Percentiles rank a stretch among this genome's conserved stretches.
Conservation (phyloP, 1,140 invertebrate genomes). For the Cyrtorhinus lividipennis region DNA sequence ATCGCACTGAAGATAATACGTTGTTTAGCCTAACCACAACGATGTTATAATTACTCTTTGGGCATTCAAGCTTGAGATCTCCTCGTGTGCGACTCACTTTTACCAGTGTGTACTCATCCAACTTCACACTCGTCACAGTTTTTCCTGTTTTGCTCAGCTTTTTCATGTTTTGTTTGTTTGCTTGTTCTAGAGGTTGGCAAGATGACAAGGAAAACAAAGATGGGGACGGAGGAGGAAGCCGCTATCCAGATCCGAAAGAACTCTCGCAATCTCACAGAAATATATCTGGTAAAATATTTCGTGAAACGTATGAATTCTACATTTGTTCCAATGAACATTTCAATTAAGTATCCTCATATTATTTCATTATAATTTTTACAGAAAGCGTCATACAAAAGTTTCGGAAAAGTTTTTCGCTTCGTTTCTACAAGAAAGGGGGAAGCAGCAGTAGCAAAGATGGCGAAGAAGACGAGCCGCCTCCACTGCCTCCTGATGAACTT, state of each 20-base stretch:
- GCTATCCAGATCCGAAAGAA: not conserved
- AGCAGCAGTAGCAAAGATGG: slow-evolving; percentile 19
- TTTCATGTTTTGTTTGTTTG: slow-evolving; percentile 5
- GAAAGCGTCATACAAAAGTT: slow-evolving; percentile 49
- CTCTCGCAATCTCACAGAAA: not conserved
- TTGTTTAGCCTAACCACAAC: too few relatives aligned
- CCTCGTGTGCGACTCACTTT: too few relatives aligned
- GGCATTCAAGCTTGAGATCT: too few relatives aligned
- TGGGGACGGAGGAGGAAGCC: not conserved
- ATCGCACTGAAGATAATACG: too few relatives aligned
- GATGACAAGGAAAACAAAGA: slow-evolving; percentile 5
- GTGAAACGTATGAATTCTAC: too few relatives aligned
- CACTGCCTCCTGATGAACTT: not conserved
- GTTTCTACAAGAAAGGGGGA: slow-evolving; percentile 37
- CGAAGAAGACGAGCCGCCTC: slow-evolving; percentile 26
- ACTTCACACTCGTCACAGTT: too few relatives aligned
- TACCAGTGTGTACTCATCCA: too few relatives aligned
- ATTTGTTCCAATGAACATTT: too few relatives aligned
- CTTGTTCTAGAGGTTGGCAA: slow-evolving; percentile 1
- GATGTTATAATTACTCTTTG: too few relatives aligned
- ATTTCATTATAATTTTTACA: too few relatives aligned
- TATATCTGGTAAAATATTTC: not conserved
- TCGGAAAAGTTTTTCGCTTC: slow-evolving; percentile 48
- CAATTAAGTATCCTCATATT: too few relatives aligned
- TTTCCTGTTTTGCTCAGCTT: too few relatives aligned